Evolutionary conservation across 2,888 invertebrate species (phyloP).

Genomic region (Apomyelois bistriatella): DNA sequence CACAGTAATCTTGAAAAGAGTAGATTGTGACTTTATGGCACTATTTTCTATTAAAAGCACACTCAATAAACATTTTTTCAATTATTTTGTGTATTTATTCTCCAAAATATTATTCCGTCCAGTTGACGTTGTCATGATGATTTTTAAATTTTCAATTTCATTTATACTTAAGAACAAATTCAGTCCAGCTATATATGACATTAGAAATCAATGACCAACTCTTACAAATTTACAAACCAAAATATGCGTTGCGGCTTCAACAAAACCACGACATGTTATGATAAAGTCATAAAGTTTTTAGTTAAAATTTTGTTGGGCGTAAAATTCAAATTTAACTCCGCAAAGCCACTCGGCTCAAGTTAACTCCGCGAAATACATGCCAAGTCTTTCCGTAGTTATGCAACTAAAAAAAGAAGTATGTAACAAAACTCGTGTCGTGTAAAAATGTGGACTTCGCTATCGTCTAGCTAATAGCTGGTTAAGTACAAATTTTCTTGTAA

Average conservation of each 20-base stretch:
- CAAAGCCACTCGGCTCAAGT: neutral
- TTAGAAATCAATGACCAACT: neutral
- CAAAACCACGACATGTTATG: neutral
- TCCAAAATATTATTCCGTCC: too few species aligned
- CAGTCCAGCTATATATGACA: neutral
- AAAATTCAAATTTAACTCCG: neutral
- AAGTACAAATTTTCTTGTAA: conserved; percentile 39
- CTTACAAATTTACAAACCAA: neutral
- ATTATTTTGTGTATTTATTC: too few species aligned
- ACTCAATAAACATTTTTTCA: too few species aligned
- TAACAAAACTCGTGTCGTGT: conserved; percentile 9
- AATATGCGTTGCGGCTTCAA: neutral
- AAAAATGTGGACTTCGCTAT: conserved; percentile 35
- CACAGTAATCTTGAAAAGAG: too few species aligned
- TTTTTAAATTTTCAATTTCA: too few species aligned
- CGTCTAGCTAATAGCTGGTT: conserved; percentile 39
- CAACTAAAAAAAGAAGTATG: neutral
- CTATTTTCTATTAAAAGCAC: too few species aligned
- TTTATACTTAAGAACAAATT: neutral
- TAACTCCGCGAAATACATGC: conserved; percentile 1
- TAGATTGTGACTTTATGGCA: too few species aligned
- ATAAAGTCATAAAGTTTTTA: conserved; percentile 4
- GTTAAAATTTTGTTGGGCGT: conserved; percentile 1
- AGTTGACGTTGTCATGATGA: too few species aligned
- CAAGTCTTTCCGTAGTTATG: conserved; percentile 6